Evolutionary conservation across 2,113 vertebrate genomes (phyloP).

Genomic region (Terrapene triunguis): DNA sequence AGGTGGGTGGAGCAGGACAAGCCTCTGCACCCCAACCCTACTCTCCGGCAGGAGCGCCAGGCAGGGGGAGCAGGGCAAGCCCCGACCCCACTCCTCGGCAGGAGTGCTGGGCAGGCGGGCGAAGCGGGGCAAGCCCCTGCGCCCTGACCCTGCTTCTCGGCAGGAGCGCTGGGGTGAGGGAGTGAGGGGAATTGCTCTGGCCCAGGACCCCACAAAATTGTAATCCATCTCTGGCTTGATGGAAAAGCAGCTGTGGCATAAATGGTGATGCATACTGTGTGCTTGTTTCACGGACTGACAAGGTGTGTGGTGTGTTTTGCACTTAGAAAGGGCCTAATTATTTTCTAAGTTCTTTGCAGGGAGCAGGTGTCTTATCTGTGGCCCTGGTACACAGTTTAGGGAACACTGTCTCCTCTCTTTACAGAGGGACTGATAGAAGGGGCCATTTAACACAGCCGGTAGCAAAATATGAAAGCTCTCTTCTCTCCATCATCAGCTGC

Average conservation of each 20-base stretch:
- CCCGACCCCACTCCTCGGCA: too few species aligned
- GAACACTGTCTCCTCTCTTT: background rate
- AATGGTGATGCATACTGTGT: accelerated
- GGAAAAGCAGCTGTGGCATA: background rate
- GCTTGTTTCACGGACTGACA: background rate
- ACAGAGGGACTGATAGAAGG: background rate
- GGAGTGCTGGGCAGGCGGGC: too few species aligned
- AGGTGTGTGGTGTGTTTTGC: background rate
- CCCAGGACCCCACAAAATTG: too few species aligned
- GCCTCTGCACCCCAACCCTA: too few species aligned
- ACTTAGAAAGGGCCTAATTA: background rate
- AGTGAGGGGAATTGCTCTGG: too few species aligned
- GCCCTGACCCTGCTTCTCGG: too few species aligned
- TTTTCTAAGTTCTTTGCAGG: conserved; percentile 1
- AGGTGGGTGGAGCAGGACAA: too few species aligned
- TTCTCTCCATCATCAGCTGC: background rate
- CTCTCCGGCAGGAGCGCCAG: too few species aligned
- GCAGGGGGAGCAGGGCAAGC: too few species aligned
- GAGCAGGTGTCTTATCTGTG: background rate
- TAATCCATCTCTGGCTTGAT: background rate
- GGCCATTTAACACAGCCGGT: background rate
- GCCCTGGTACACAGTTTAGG: background rate
- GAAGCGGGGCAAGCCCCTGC: too few species aligned
- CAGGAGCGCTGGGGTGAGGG: too few species aligned
- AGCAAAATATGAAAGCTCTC: background rate